Percentiles rank a stretch among this genome's conserved stretches.
Conservation (phyloP, 2,113 vertebrate species). For the Cebus imitator region DNA sequence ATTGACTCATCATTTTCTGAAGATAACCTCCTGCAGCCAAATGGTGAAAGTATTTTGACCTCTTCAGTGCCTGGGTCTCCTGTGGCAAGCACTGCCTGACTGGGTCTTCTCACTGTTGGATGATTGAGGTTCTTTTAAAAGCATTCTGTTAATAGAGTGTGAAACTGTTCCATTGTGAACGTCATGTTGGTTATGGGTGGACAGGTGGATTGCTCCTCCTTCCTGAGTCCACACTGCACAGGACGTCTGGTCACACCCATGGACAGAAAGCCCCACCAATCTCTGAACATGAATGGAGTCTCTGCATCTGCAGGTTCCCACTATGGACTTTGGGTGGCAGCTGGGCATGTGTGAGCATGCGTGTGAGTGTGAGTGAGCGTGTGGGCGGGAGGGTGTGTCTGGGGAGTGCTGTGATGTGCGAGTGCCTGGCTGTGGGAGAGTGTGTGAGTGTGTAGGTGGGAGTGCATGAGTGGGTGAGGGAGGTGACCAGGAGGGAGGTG, state of each 20-base stretch:
- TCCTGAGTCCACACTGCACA: not conserved
- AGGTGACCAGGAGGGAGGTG: too few relatives aligned
- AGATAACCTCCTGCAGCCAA: not conserved
- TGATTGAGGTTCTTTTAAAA: not conserved
- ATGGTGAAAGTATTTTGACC: accelerated
- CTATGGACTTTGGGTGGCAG: not conserved
- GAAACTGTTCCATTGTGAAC: accelerated
- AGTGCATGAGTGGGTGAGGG: not conserved
- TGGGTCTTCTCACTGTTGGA: accelerated
- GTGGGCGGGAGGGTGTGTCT: accelerated
- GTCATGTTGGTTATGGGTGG: accelerated
- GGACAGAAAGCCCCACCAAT: not conserved
- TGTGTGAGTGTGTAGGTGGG: not conserved
- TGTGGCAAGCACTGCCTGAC: accelerated
- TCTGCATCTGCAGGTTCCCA: not conserved
- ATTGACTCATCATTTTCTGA: not conserved
- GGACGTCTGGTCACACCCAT: not conserved
- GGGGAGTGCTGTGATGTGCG: not conserved
- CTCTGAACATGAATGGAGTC: not conserved
- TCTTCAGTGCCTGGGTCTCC: too few relatives aligned
- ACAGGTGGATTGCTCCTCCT: not conserved
- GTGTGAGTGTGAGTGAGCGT: not conserved
- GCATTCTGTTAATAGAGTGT: accelerated
- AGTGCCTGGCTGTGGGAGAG: not conserved
- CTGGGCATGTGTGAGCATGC: not conserved